A percentile compares a stretch with the other conserved stretches of the same genome.
phyloP scores from a whole-genome alignment of 1,140 invertebrate species.

The Drosophila mauritiana region DNA sequence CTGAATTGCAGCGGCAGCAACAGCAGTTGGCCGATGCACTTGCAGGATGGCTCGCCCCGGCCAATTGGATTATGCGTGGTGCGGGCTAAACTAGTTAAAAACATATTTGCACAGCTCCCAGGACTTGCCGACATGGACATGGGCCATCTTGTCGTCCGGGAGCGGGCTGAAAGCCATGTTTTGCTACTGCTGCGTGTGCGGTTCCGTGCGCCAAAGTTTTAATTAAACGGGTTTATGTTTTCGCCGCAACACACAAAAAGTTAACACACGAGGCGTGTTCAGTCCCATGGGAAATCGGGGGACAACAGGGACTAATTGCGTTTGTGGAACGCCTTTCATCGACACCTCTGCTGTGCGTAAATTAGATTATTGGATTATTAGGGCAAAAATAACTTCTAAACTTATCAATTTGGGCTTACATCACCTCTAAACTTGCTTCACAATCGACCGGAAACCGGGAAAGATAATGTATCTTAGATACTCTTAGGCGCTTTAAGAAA shows the following conservation, averaged over 20 bases:
- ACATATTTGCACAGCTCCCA: conserved; percentile 57
- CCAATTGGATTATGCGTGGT: conserved; percentile 60
- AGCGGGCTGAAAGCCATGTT: conserved; percentile 26
- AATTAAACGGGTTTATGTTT: conserved; percentile 79
- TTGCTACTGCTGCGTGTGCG: conserved; percentile 24
- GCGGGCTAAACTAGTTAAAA: conserved; percentile 70
- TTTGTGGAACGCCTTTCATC: not conserved
- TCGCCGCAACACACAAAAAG: conserved; percentile 46
- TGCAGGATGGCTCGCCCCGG: conserved; percentile 18
- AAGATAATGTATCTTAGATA: no score
- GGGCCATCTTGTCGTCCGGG: conserved; percentile 29
- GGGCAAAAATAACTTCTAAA: no score
- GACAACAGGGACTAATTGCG: not conserved
- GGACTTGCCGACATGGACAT: not conserved
- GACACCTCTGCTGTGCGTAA: not conserved
- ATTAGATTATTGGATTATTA: not conserved
- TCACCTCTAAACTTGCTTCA: no score
- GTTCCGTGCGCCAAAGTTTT: conserved; percentile 66
- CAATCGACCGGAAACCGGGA: no score
- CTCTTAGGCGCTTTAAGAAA: no score
- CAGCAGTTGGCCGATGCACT: conserved; percentile 8
- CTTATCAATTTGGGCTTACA: no score
- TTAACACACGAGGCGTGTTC: conserved; percentile 25
- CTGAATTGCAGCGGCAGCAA: not conserved
- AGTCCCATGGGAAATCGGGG: conserved; percentile 5